Percentiles rank a stretch among this genome's conserved stretches.
phyloP scores from a whole-genome alignment of 1,140 invertebrate genomes.

The Eupeodes corollae region DNA sequence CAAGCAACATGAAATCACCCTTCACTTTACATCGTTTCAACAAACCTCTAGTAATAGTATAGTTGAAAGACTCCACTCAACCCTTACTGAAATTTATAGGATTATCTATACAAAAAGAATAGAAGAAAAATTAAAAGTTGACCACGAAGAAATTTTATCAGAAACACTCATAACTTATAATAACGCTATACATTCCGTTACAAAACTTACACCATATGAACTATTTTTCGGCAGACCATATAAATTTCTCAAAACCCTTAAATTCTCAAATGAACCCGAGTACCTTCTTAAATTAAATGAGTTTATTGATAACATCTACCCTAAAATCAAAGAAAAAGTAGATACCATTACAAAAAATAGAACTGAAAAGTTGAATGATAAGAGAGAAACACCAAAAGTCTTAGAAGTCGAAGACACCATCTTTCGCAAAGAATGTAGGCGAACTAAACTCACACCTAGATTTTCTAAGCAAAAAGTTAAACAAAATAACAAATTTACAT shows the following conservation, averaged over 20 bases:
- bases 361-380: constrained; percentile 2
- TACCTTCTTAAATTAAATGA: neutral
- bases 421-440: neutral
- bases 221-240: constrained; percentile 1
- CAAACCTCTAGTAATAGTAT: constrained; percentile 9
- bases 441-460: neutral
- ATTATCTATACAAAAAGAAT: constrained; percentile 6
- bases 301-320: neutral
- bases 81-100: constrained; percentile 13
- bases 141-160: constrained; percentile 2
- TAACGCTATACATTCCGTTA: constrained; percentile 13
- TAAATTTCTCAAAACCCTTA: neutral
- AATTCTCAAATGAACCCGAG: neutral
- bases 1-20: constrained; percentile 10
- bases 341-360: neutral
- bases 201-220: constrained; percentile 6
- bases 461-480: neutral
- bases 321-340: constrained; percentile 1
- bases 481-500: no score
- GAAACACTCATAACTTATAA: constrained; percentile 12
- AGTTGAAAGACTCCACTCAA: constrained; percentile 14
- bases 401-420: neutral
- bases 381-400: neutral
- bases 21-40: constrained; percentile 8
- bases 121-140: constrained; percentile 9